Base-by-base conservation (phyloP, 2,797 vertebrate species). In the Chaetodon trifasciatus region DNA sequence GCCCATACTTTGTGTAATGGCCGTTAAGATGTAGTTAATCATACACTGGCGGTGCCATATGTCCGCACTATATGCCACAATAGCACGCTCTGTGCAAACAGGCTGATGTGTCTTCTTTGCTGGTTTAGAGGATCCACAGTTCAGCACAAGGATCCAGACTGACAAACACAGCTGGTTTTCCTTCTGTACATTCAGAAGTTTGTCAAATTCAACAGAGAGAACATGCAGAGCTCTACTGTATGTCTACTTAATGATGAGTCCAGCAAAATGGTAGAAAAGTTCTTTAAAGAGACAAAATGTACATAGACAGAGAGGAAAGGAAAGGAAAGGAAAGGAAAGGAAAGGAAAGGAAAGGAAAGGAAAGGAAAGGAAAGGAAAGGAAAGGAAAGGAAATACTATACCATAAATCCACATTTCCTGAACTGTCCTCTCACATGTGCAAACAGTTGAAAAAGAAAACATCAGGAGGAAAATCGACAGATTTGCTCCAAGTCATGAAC, bases 151-250 rank as follows among this genome's bases (percentile, higher is more conserved):
- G 57, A 78, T 56, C 53, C 68, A 71, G 58, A 21, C 58, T 42
- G 53, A 74, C 56, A 53, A 71, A 84, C 52, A 75, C 70, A 50
- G 24, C 28, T 78, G 70, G n/a, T 74, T 81, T 71, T 53, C 40
- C 28, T 47, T 86, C 37, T 77, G 53, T 82, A 91, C 86, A 91
- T 90, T 89, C 86, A 86, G 37, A 82, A 10, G 28, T 77, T 56
- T 70, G 35, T 83, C 40, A 58, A 9, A 76, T 55, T 70, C 60
- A 67, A 58, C 47, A 24, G 50, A 77, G 46, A 79, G 57, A 70
- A 28, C 40, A 70, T 12, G 47, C 21, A 75, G 62, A 8, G 37
- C 35, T 77, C 21, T 8, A 16, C 39, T 61, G 17, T 37, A 52
- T 42, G 37, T 68, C 50, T 19, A 10, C 23, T 50, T 17, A 37